Percentiles rank a stretch among this genome's conserved stretches.
phyloP scores from a whole-genome alignment of 2,888 invertebrate genomes.

The Dichetophora obliterata region DNA sequence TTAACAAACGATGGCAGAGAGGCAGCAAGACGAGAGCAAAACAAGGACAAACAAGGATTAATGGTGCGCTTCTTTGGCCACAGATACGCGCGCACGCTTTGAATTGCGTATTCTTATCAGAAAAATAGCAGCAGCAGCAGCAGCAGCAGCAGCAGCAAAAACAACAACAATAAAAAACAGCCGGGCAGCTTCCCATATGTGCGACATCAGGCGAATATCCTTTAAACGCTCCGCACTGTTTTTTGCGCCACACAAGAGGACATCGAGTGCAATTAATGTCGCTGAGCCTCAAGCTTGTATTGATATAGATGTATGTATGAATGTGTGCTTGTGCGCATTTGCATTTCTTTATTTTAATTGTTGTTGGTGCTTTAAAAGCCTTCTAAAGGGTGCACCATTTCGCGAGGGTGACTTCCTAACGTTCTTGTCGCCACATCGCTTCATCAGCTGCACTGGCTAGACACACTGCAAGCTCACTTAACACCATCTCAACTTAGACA shows the following conservation, averaged over 20 bases:
- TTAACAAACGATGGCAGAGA: not conserved
- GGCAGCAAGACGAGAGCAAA: not conserved
- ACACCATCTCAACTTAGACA: not conserved
- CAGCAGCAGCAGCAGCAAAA: too few species aligned
- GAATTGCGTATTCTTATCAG: conserved; percentile 15
- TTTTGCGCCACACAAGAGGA: conserved; percentile 65
- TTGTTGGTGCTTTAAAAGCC: conserved; percentile 10
- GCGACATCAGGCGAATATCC: not conserved
- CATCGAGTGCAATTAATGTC: conserved; percentile 68
- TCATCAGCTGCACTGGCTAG: conserved; percentile 16
- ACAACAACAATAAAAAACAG: conserved; percentile 25
- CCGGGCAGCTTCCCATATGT: conserved; percentile 31
- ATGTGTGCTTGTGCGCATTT: conserved; percentile 21
- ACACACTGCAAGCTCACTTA: not conserved
- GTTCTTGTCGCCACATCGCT: not conserved
- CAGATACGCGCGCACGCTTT: conserved; percentile 21
- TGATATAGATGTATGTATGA: not conserved
- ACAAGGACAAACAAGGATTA: conserved; percentile 25
- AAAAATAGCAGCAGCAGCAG: not conserved
- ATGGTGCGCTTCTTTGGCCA: conserved; percentile 41
- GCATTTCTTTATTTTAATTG: conserved; percentile 9
- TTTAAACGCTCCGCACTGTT: conserved; percentile 30
- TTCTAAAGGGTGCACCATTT: not conserved
- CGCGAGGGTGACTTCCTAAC: not conserved
- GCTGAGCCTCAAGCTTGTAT: conserved; percentile 1